These are phyloP conservation scores for Drosophila sp. DNA, from an alignment of 1,140 invertebrate genomes.

Conservation along the genomic window DNA sequence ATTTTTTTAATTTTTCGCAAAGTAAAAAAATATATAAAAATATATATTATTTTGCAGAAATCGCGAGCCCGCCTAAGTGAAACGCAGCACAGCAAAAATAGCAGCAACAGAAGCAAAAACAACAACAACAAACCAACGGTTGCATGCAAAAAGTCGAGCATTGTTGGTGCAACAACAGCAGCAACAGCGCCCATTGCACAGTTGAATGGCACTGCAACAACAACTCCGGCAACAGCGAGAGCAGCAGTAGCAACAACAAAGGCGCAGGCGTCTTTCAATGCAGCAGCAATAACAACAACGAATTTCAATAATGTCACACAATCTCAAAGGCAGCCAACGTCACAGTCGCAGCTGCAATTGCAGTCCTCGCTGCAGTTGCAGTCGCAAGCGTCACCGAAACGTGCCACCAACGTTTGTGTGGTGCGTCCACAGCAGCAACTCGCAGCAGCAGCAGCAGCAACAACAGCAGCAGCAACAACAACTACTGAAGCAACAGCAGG, in stretches of 20 bases:
- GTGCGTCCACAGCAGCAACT: constrained; percentile 71
- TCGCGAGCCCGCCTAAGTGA: constrained; percentile 77
- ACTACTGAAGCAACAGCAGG: constrained; percentile 49
- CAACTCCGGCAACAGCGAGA: constrained; percentile 45
- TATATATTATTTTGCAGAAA: constrained; percentile 70
- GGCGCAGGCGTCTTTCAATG: constrained; percentile 22
- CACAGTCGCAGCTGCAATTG: constrained; percentile 54
- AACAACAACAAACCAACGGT: constrained; percentile 25
- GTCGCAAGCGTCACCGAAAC: constrained; percentile 66
- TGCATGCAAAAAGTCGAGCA: constrained; percentile 44
- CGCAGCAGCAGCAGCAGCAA: constrained; percentile 59
- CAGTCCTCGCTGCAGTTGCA: constrained; percentile 53
- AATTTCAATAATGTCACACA: constrained; percentile 82
- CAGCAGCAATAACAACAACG: constrained; percentile 55
- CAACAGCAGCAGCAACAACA: constrained; percentile 61
- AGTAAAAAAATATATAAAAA: no score
- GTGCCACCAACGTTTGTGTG: constrained; percentile 76
- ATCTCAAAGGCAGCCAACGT: constrained; percentile 67
- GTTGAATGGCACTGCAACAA: constrained; percentile 56
- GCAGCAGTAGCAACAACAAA: constrained; percentile 45
- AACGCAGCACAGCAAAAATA: constrained; percentile 53
- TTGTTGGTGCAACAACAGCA: constrained; percentile 48
- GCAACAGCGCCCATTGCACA: constrained; percentile 53
- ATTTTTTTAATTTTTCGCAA: no score
- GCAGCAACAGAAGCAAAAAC: constrained; percentile 40